Percentiles rank a stretch among this genome's conserved stretches.
Conservation (phyloP, 2,113 vertebrate species). For the Brachionichthys hirsutus region DNA sequence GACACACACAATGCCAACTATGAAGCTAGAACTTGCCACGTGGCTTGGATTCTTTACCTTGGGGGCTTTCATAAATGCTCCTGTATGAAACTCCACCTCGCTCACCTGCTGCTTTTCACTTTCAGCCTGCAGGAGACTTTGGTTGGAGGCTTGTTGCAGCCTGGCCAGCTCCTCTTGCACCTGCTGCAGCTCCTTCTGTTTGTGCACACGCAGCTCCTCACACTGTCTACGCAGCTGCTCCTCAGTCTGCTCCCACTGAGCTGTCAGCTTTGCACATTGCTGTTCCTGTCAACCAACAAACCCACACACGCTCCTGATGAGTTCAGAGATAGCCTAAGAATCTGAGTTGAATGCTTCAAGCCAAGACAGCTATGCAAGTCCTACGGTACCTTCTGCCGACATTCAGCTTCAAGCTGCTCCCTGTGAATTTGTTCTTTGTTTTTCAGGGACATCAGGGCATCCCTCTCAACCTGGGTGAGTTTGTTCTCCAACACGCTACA, state of each 20-base stretch:
- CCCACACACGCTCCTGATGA: slow-evolving; percentile 9
- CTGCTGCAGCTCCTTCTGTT: slow-evolving; percentile 70
- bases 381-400: slow-evolving; percentile 72
- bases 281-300: slow-evolving; percentile 68
- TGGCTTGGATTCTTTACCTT: neutral
- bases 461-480: slow-evolving; percentile 66
- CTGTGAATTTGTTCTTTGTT: slow-evolving; percentile 68
- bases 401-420: slow-evolving; percentile 74
- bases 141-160: slow-evolving; percentile 72
- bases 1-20: neutral
- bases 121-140: slow-evolving; percentile 77
- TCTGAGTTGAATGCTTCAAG: neutral
- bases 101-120: slow-evolving; percentile 69
- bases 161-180: slow-evolving; percentile 74
- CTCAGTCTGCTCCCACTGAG: slow-evolving; percentile 65
- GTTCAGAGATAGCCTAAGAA: neutral
- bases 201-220: slow-evolving; percentile 63
- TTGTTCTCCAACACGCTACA: slow-evolving; percentile 60
- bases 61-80: neutral
- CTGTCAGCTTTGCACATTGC: slow-evolving; percentile 45
- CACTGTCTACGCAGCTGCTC: slow-evolving; percentile 66
- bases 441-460: slow-evolving; percentile 65
- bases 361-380: neutral
- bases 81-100: neutral
- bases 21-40: too few species aligned